Base-by-base conservation (phyloP, 2,888 invertebrate species). In the Callimorpha dominula region DNA sequence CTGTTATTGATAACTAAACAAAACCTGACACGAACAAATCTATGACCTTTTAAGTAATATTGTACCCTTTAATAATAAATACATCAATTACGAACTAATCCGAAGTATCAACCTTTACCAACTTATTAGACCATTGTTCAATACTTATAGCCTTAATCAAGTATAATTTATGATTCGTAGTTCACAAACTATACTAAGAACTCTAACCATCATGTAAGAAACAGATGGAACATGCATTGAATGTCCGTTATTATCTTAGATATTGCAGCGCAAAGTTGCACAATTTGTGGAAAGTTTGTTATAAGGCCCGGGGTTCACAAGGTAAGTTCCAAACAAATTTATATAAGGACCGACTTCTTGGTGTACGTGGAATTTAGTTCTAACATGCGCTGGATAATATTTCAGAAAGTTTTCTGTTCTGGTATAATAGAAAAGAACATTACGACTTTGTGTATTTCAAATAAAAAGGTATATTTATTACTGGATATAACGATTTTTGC, bases 231-330 rank as follows among this genome's bases (percentile, higher is more conserved):
- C 1, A 69, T 65, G 54, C 49, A n/a, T 43, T 73, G 75, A 78
- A 73, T 40, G 46, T 50, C 57, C 14, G 73, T 62, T 78, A 78
- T 75, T 66, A 75, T 71, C 12, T 8, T 70, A 76, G 72, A 79
- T 76, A 81, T 77, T 82, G 77, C 75, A 77, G 70, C 71, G 12
- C 67, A 8, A 71, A 84, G 74, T 82, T 78, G 73, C 77, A 73
- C 71, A 82, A 73, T 75, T 82, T 80, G 76, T 68, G 65, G 70
- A 75, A 84, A 80, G 63, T 84, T 77, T 54, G 12, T 52, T 65
- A 49, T 79, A 77, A 81, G 31, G 84, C 75, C 64, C n/a, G 49
- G 68, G 68, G 71, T 68, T 72, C 73, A 76, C 70, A 65, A 57
- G 67, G 57, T 72, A 17, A 60, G 40, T 52, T 43, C 20, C 17